Percentiles rank a stretch among this genome's conserved stretches.
Evolutionary conservation across 2,888 invertebrate genomes (phyloP).

Genomic region (Dicycla oo): DNA sequence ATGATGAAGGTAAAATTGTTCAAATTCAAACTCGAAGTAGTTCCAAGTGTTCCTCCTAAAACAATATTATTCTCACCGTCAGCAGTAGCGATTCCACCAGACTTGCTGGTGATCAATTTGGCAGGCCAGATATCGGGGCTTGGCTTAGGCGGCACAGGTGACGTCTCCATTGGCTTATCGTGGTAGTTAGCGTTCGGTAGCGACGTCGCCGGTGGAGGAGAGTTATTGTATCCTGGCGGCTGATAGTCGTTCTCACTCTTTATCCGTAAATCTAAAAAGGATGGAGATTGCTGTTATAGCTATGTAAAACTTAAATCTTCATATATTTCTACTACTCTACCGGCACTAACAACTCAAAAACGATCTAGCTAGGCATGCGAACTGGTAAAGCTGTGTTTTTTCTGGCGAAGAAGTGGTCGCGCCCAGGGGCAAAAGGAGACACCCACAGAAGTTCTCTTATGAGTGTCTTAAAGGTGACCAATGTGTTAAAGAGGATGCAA

Average conservation of each 20-base stretch:
- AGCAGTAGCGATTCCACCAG: slow-evolving; percentile 95
- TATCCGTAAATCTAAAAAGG: slow-evolving; percentile 93
- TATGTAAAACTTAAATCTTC: neutral
- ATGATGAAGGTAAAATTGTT: neutral
- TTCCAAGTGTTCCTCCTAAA: neutral
- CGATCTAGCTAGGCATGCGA: slow-evolving; percentile 43
- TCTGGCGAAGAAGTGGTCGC: slow-evolving; percentile 45
- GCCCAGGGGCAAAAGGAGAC: slow-evolving; percentile 4
- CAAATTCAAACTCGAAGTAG: neutral
- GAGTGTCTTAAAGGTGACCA: slow-evolving; percentile 12
- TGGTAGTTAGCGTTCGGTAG: slow-evolving; percentile 85
- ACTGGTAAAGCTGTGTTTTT: slow-evolving; percentile 33
- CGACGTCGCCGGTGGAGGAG: slow-evolving; percentile 90
- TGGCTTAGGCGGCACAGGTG: slow-evolving; percentile 90
- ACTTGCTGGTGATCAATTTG: slow-evolving; percentile 92
- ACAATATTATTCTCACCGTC: slow-evolving; percentile 91
- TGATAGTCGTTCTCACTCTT: slow-evolving; percentile 92
- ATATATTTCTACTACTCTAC: neutral
- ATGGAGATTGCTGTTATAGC: slow-evolving; percentile 8
- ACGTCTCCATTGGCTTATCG: slow-evolving; percentile 85
- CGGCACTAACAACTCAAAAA: slow-evolving; percentile 25
- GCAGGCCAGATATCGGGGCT: slow-evolving; percentile 92
- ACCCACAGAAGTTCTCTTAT: neutral
- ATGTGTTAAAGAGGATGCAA: slow-evolving; percentile 5
- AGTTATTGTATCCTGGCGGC: slow-evolving; percentile 89